Evolutionary conservation across 2,797 vertebrate genomes (phyloP).

Genomic region (Sebastes dallii): DNA sequence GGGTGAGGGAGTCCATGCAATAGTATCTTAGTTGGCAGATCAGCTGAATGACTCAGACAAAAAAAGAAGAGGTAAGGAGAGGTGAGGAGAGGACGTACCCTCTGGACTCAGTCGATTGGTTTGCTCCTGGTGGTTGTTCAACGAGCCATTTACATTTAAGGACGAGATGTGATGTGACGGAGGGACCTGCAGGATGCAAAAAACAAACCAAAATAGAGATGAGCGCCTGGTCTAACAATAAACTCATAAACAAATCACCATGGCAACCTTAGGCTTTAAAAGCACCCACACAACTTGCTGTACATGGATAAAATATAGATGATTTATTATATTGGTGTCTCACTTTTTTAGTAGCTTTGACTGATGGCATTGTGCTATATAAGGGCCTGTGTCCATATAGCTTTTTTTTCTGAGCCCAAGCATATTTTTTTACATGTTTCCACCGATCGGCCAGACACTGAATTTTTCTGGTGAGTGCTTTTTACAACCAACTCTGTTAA

Average conservation of each 20-base stretch:
- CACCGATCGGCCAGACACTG: too few species aligned
- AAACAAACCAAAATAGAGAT: slow-evolving; percentile 23
- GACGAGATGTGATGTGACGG: slow-evolving; percentile 82
- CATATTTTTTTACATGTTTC: too few species aligned
- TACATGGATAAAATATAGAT: background rate
- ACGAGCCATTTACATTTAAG: slow-evolving; percentile 86
- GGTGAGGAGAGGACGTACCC: slow-evolving; percentile 77
- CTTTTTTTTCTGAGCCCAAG: too few species aligned
- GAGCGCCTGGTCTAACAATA: background rate
- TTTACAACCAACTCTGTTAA: too few species aligned
- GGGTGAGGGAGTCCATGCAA: background rate
- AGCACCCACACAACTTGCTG: background rate
- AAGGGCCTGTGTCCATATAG: too few species aligned
- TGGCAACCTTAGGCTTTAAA: slow-evolving; percentile 16
- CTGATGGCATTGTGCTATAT: background rate
- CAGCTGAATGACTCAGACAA: background rate
- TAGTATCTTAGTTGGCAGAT: background rate
- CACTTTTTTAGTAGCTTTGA: background rate
- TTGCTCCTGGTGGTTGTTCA: slow-evolving; percentile 77
- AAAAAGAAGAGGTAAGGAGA: background rate
- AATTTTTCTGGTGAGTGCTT: too few species aligned
- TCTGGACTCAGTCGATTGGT: slow-evolving; percentile 85
- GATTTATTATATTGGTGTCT: background rate
- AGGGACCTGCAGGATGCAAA: slow-evolving; percentile 80
- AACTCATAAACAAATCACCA: slow-evolving; percentile 7